Conservation (phyloP, 1,140 invertebrate genomes). For the Adelges cooleyi region DNA sequence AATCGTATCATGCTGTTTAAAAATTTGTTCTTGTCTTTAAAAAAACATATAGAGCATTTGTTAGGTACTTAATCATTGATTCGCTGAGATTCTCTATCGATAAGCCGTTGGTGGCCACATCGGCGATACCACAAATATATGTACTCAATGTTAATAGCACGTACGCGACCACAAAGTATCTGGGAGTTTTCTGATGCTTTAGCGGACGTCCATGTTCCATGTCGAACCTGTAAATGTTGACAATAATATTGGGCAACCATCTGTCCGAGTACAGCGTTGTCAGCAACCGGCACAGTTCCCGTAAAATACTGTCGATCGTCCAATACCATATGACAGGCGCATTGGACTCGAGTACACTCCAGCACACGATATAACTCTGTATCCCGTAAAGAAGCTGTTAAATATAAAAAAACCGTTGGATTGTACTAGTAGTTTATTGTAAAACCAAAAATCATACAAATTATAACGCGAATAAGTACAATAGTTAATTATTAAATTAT, state of each 20-base stretch:
- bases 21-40: background rate
- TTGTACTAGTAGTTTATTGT: background rate
- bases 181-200: background rate
- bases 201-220: background rate
- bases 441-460: background rate
- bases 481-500: too few relatives aligned
- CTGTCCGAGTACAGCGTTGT: background rate
- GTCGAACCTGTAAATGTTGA: background rate
- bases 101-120: background rate
- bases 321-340: background rate
- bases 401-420: background rate
- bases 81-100: background rate
- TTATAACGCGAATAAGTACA: background rate
- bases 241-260: conserved; percentile 2
- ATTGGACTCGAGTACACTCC: background rate
- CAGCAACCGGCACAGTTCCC: background rate
- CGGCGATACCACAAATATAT: background rate
- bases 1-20: too few relatives aligned
- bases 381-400: background rate
- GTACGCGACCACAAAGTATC: conserved; percentile 12
- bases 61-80: background rate
- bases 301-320: background rate
- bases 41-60: background rate
- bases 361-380: background rate
- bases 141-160: background rate